These are phyloP conservation scores for Sarcophaga subvicina DNA, from an alignment of 2,888 invertebrate genomes.

Conservation along the genomic window DNA sequence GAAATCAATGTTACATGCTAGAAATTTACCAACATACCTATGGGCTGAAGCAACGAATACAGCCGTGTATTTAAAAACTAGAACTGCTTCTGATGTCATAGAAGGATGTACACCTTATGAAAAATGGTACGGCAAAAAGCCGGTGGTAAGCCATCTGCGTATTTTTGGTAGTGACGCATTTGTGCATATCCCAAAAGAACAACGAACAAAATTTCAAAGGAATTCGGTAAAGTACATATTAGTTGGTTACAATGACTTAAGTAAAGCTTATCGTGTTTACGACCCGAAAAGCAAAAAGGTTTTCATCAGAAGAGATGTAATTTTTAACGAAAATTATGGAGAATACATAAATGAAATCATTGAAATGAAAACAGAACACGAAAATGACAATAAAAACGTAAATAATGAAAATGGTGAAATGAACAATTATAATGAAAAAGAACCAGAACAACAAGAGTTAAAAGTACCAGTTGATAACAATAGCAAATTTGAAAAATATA, in stretches of 20 bases:
- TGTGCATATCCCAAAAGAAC: slow-evolving; percentile 40
- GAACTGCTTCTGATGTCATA: too few species aligned
- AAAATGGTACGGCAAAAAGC: slow-evolving; percentile 33
- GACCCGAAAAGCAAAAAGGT: neutral
- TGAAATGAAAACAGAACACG: neutral
- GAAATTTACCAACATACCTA: too few species aligned
- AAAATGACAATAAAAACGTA: slow-evolving; percentile 7
- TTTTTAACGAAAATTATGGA: slow-evolving; percentile 22
- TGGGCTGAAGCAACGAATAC: too few species aligned
- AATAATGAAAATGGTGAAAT: neutral
- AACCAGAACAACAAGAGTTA: slow-evolving; percentile 4
- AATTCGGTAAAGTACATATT: neutral
- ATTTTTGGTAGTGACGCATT: slow-evolving; percentile 39
- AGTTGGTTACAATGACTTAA: neutral
- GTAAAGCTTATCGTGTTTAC: neutral
- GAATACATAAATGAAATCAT: neutral
- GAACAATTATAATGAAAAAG: neutral
- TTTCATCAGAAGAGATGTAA: neutral
- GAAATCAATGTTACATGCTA: too few species aligned
- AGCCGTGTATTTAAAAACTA: too few species aligned
- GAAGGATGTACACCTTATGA: neutral
- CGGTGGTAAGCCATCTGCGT: slow-evolving; percentile 29
- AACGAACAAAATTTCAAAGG: slow-evolving; percentile 8
- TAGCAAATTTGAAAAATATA: neutral
- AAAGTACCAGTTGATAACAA: neutral